Conservation (phyloP, 2,113 vertebrate species). For the Taurulus bubalis region DNA sequence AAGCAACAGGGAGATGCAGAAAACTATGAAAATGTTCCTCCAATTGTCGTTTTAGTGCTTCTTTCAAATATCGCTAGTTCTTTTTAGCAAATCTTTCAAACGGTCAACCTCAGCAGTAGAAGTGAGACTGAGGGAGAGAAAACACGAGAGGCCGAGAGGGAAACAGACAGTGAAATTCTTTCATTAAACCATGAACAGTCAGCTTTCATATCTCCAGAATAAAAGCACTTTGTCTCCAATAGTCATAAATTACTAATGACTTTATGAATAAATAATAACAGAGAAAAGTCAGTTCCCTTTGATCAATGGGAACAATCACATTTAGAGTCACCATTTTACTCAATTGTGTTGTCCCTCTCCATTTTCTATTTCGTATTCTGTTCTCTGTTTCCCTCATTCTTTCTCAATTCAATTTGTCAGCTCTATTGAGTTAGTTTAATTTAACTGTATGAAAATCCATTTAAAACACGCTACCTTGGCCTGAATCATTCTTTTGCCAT, state of each 20-base stretch:
- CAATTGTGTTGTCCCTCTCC: not conserved
- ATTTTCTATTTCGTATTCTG: slow-evolving; percentile 16
- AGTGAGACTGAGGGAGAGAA: not conserved
- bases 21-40: not conserved
- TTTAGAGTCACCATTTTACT: slow-evolving; percentile 37
- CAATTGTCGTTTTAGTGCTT: not conserved
- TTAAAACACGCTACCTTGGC: slow-evolving; percentile 2
- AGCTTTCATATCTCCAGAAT: slow-evolving; percentile 41
- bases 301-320: slow-evolving; percentile 51
- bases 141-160: not conserved
- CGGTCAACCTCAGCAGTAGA: not conserved
- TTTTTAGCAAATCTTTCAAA: not conserved
- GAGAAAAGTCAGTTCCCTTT: slow-evolving; percentile 45
- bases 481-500: not conserved
- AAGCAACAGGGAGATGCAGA: not conserved
- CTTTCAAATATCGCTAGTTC: not conserved
- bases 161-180: slow-evolving; percentile 9
- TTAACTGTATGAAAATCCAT: not conserved
- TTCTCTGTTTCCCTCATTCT: not conserved
- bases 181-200: slow-evolving; percentile 25
- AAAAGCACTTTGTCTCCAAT: slow-evolving; percentile 50
- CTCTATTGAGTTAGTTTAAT: slow-evolving; percentile 6
- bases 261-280: slow-evolving; percentile 50
- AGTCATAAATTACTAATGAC: slow-evolving; percentile 49
- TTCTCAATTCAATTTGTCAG: not conserved